Evolutionary conservation across 2,888 invertebrate genomes (phyloP).

Genomic region (Polydrusus pterygomalis): DNA sequence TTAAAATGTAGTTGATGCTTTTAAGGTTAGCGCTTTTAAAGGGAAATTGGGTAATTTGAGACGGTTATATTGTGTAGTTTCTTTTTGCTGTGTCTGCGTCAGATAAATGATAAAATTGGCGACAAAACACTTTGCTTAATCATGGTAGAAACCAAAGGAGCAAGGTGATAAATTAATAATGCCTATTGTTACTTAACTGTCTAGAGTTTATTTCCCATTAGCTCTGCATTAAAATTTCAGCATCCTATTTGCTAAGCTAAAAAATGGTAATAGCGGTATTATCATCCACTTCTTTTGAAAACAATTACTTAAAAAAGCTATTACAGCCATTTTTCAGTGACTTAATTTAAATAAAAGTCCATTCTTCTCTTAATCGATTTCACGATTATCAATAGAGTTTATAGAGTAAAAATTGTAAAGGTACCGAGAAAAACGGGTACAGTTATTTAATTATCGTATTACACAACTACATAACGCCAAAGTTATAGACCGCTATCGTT

Average conservation of each 20-base stretch:
- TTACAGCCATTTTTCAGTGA: constrained; percentile 3
- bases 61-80: no score
- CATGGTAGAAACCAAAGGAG: not conserved
- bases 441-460: constrained; percentile 40
- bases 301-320: constrained; percentile 10
- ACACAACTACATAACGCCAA: constrained; percentile 29
- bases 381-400: constrained; percentile 13
- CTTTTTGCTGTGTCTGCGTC: no score
- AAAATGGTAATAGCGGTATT: not conserved
- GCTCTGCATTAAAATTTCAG: not conserved
- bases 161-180: constrained; percentile 2
- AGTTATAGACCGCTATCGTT: constrained; percentile 23
- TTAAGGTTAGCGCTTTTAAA: no score
- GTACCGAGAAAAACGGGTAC: constrained; percentile 33
- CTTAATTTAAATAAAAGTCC: constrained; percentile 28
- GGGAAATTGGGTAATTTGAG: no score
- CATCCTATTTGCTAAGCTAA: not conserved
- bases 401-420: constrained; percentile 24
- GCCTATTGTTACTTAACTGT: not conserved
- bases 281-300: not conserved
- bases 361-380: constrained; percentile 27
- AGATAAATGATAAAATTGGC: no score
- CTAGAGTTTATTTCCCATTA: not conserved
- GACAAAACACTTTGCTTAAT: no score
- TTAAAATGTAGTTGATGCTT: no score